phyloP scores from a whole-genome alignment of 2,888 invertebrate species.

The Parelbella ahira region DNA sequence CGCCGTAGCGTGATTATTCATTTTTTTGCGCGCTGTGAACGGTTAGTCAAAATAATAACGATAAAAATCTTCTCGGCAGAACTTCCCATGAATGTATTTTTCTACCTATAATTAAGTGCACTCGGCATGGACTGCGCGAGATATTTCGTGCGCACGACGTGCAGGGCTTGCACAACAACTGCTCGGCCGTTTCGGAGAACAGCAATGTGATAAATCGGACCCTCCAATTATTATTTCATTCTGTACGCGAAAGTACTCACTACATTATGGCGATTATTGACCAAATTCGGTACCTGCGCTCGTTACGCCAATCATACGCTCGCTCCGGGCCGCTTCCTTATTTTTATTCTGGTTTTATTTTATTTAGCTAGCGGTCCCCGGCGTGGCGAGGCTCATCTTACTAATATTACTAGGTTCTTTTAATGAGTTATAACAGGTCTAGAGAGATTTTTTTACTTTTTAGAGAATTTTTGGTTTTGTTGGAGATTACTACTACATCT shows the following conservation, averaged over 20 bases:
- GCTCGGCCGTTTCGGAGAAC: constrained; percentile 75
- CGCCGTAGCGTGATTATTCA: constrained; percentile 45
- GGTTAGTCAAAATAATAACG: constrained; percentile 60
- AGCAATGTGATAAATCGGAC: constrained; percentile 76
- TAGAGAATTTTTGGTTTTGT: too few relatives aligned
- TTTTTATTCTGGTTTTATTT: too few relatives aligned
- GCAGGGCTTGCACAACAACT: constrained; percentile 75
- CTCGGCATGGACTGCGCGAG: constrained; percentile 65
- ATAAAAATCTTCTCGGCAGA: constrained; percentile 53
- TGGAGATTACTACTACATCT: too few relatives aligned
- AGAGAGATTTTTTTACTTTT: too few relatives aligned
- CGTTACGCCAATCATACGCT: constrained; percentile 71
- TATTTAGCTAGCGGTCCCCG: too few relatives aligned
- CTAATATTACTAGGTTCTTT: too few relatives aligned
- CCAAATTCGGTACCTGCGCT: constrained; percentile 73
- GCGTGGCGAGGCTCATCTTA: too few relatives aligned
- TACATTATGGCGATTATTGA: constrained; percentile 74
- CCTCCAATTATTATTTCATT: constrained; percentile 79
- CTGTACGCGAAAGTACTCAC: constrained; percentile 71
- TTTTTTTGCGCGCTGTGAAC: constrained; percentile 63
- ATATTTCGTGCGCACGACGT: constrained; percentile 76
- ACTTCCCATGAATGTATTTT: constrained; percentile 73
- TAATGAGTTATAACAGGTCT: too few relatives aligned
- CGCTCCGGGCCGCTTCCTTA: constrained; percentile 28
- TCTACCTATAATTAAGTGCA: constrained; percentile 73